These are phyloP conservation scores for Salpingus planirostris DNA, from an alignment of 2,888 invertebrate species.

Conservation along the genomic window DNA sequence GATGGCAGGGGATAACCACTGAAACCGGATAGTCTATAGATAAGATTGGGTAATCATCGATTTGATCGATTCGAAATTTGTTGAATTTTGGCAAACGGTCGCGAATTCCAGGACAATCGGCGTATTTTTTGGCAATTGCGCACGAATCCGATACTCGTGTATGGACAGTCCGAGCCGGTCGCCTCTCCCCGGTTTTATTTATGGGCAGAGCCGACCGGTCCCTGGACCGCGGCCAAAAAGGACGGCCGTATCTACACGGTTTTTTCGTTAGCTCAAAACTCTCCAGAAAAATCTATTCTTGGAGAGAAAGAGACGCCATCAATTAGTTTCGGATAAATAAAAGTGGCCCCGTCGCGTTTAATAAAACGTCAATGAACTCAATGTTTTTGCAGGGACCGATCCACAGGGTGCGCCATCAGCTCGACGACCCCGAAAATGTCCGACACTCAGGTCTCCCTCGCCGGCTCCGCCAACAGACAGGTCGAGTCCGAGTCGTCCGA, in stretches of 20 bases:
- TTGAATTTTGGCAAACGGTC: too few species aligned
- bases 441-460: conserved; percentile 23
- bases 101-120: too few species aligned
- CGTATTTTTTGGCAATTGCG: conserved; percentile 7
- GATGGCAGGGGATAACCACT: too few species aligned
- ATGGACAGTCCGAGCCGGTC: conserved; percentile 5
- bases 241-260: conserved; percentile 21
- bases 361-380: too few species aligned
- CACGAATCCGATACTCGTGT: conserved; percentile 4
- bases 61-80: too few species aligned
- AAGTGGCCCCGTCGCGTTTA: too few species aligned
- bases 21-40: too few species aligned
- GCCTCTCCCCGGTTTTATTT: conserved; percentile 19
- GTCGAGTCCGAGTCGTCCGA: conserved; percentile 33
- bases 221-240: conserved; percentile 23
- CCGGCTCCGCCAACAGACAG: conserved; percentile 22
- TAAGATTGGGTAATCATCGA: too few species aligned
- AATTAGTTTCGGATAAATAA: background rate
- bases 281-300: conserved; percentile 19
- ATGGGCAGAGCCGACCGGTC: conserved; percentile 17
- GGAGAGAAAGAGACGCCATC: background rate
- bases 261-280: conserved; percentile 14
- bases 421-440: conserved; percentile 20
- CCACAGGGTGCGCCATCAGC: background rate
- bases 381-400: too few species aligned